phyloP scores from a whole-genome alignment of 2,888 invertebrate genomes.

The Sesia apiformis region DNA sequence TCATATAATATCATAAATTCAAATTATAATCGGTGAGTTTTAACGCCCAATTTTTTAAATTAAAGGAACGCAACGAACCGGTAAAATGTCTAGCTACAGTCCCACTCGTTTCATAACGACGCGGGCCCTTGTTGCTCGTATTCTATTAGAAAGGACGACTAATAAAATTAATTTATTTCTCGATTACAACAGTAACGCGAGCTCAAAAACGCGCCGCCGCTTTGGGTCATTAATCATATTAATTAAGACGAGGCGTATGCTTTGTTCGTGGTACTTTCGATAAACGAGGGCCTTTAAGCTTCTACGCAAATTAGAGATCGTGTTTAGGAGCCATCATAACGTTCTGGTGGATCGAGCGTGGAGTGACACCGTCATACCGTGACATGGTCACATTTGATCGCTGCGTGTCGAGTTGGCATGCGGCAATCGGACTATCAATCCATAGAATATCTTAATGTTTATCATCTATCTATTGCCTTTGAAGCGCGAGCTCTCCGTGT shows the following conservation, averaged over 20 bases:
- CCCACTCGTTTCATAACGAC: slow-evolving; percentile 34
- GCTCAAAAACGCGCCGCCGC: slow-evolving; percentile 63
- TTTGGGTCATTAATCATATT: slow-evolving; percentile 67
- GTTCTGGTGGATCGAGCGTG: slow-evolving; percentile 16
- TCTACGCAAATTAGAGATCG: slow-evolving; percentile 13
- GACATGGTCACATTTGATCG: slow-evolving; percentile 14
- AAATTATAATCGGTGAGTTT: slow-evolving; percentile 65
- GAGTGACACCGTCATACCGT: slow-evolving; percentile 19
- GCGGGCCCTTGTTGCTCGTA: slow-evolving; percentile 34
- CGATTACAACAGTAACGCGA: slow-evolving; percentile 64
- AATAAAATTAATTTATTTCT: slow-evolving; percentile 73
- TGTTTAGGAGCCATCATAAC: slow-evolving; percentile 16
- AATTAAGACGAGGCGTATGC: slow-evolving; percentile 68
- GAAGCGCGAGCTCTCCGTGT: slow-evolving; percentile 17
- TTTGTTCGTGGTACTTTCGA: slow-evolving; percentile 60
- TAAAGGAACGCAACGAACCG: slow-evolving; percentile 56
- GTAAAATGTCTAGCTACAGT: slow-evolving; percentile 31
- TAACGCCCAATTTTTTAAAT: slow-evolving; percentile 65
- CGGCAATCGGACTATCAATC: slow-evolving; percentile 21
- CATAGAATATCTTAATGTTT: too few relatives aligned
- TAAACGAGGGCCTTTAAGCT: slow-evolving; percentile 43
- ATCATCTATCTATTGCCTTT: too few relatives aligned
- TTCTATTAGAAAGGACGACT: slow-evolving; percentile 68
- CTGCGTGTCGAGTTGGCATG: slow-evolving; percentile 9
- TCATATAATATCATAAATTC: slow-evolving; percentile 56